phyloP scores from a whole-genome alignment of 2,888 invertebrate genomes.

The Eupithecia centaureata region DNA sequence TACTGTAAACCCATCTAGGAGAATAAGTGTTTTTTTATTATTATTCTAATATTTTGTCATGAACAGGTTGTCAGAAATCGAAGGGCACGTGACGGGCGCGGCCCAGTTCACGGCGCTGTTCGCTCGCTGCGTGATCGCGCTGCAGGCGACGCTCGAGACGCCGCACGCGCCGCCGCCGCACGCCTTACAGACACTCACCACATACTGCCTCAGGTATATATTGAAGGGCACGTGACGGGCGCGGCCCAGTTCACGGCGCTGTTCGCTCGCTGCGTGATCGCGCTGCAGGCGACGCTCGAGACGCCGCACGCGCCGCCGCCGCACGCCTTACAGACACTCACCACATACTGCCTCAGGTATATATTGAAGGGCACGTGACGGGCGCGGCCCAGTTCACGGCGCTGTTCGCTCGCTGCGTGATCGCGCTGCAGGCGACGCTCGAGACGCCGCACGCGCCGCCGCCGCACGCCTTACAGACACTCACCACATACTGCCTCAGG shows the following conservation, averaged over 20 bases:
- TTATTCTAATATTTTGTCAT: too few relatives aligned
- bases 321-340: constrained; percentile 79
- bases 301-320: constrained; percentile 56
- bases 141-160: constrained; percentile 77
- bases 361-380: constrained; percentile 91
- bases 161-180: constrained; percentile 59
- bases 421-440: constrained; percentile 82
- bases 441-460: constrained; percentile 57
- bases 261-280: constrained; percentile 88
- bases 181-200: constrained; percentile 80
- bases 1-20: too few relatives aligned
- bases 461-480: constrained; percentile 74
- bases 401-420: constrained; percentile 89
- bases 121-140: constrained; percentile 87
- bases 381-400: too few relatives aligned
- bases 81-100: too few relatives aligned
- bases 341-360: constrained; percentile 85
- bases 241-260: constrained; percentile 92
- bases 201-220: constrained; percentile 84
- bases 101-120: too few relatives aligned
- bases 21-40: background rate
- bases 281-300: constrained; percentile 79
- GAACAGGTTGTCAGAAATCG: constrained; percentile 89
- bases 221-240: constrained; percentile 87
- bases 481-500: constrained; percentile 86